Percentiles rank a stretch among this genome's conserved stretches.
These are phyloP conservation scores for Ectemnius continuus DNA, from an alignment of 2,888 invertebrate species.

Conservation along the genomic window DNA sequence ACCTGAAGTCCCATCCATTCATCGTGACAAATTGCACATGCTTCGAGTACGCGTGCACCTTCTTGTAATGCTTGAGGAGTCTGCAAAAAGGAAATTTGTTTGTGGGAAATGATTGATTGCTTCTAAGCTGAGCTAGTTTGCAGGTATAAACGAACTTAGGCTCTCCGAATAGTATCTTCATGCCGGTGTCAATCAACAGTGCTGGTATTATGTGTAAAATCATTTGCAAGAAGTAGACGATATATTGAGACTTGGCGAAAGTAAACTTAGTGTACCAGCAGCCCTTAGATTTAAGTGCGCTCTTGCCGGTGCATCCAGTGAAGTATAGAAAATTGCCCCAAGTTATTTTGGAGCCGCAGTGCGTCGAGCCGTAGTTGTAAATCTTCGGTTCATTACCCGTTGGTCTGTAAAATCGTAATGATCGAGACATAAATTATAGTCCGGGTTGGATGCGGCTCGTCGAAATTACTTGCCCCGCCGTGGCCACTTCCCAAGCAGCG, in stretches of 20 bases:
- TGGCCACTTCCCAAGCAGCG: conserved; percentile 81
- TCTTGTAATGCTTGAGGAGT: conserved; percentile 79
- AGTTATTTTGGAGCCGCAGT: conserved; percentile 85
- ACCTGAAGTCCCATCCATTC: conserved; percentile 68
- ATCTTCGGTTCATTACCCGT: conserved; percentile 80
- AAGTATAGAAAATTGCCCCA: conserved; percentile 86
- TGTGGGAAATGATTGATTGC: neutral
- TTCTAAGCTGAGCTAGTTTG: neutral
- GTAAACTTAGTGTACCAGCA: conserved; percentile 83
- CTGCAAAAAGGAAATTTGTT: conserved; percentile 62
- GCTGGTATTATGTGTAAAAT: neutral
- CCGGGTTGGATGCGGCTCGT: no score
- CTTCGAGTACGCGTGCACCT: conserved; percentile 78
- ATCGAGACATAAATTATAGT: no score
- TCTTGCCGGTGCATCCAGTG: conserved; percentile 79
- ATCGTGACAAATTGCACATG: conserved; percentile 79
- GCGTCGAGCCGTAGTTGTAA: conserved; percentile 92
- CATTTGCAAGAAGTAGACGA: neutral
- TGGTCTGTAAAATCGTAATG: neutral
- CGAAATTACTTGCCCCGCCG: conserved; percentile 64
- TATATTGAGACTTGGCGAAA: neutral
- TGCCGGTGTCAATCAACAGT: neutral
- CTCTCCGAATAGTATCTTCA: neutral
- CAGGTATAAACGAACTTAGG: conserved; percentile 1
- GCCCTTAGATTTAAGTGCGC: conserved; percentile 80